Conservation (phyloP, 2,888 invertebrate genomes). For the Thereva unica region DNA sequence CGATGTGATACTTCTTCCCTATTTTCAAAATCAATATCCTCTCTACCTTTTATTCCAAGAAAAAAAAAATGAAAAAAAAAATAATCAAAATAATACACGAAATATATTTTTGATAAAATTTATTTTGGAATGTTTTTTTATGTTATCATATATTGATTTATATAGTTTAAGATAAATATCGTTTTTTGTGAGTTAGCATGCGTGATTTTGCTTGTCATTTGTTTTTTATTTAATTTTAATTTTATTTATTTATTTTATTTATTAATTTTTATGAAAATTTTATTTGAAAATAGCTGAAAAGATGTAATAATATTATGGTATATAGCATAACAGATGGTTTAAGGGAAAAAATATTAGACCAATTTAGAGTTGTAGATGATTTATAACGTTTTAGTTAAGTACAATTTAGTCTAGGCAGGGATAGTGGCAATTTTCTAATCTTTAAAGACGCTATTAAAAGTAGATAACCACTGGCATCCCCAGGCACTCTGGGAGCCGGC, state of each 20-base stretch:
- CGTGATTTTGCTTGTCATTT: slow-evolving; percentile 34
- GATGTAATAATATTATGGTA: not conserved
- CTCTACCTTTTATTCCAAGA: too few relatives aligned
- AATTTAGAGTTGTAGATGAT: too few relatives aligned
- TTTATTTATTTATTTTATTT: slow-evolving; percentile 10
- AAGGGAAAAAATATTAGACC: too few relatives aligned
- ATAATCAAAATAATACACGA: not conserved
- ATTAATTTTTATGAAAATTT: not conserved
- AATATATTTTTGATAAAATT: slow-evolving; percentile 16
- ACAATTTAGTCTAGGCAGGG: too few relatives aligned
- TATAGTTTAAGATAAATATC: slow-evolving; percentile 15
- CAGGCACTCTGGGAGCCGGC: too few relatives aligned
- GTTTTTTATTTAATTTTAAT: slow-evolving; percentile 10
- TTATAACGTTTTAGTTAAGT: too few relatives aligned
- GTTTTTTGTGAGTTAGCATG: slow-evolving; percentile 36
- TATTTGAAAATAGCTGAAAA: not conserved
- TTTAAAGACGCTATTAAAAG: too few relatives aligned
- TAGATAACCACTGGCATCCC: too few relatives aligned
- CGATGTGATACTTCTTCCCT: slow-evolving; percentile 25
- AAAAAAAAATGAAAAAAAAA: too few relatives aligned
- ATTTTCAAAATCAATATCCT: slow-evolving; percentile 9
- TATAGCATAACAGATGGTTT: too few relatives aligned
- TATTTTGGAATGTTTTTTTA: slow-evolving; percentile 25
- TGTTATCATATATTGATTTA: slow-evolving; percentile 1
- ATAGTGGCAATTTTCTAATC: too few relatives aligned